These are phyloP conservation scores for Orchesella flavescens DNA, from an alignment of 2,888 invertebrate species.

Conservation along the genomic window DNA sequence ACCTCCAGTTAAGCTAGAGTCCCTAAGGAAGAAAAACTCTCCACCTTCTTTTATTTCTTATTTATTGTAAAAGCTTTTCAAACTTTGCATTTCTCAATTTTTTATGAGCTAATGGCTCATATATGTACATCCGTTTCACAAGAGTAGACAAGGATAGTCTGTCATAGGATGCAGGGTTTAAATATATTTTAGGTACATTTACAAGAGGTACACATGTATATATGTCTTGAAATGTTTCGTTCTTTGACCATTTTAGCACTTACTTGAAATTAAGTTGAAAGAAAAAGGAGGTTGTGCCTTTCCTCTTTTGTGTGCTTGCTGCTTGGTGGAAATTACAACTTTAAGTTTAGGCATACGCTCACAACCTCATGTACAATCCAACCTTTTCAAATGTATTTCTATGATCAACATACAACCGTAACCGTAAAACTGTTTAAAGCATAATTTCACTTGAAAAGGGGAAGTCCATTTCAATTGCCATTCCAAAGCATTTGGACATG, in stretches of 20 bases:
- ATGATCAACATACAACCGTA: background rate
- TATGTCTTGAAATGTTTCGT: background rate
- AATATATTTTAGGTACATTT: too few species aligned
- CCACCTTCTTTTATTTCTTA: slow-evolving; percentile 23
- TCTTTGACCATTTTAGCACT: background rate
- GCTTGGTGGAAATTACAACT: too few species aligned
- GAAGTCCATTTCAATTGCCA: background rate
- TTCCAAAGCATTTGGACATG: background rate
- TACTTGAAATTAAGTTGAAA: too few species aligned
- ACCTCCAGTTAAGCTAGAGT: too few species aligned
- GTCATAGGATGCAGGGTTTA: too few species aligned
- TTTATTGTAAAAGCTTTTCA: slow-evolving; percentile 13
- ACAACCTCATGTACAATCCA: too few species aligned
- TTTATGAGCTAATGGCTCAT: slow-evolving; percentile 17
- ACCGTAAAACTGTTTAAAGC: slow-evolving; percentile 15
- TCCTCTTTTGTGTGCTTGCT: background rate
- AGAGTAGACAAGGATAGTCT: too few species aligned
- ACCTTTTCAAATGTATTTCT: too few species aligned
- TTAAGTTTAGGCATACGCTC: too few species aligned
- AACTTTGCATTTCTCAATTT: slow-evolving; percentile 21
- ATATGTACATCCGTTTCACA: background rate
- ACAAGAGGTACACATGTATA: too few species aligned
- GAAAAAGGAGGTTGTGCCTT: slow-evolving; percentile 9
- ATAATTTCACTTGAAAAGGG: background rate
- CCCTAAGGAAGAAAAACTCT: background rate